Conservation (phyloP, 2,113 vertebrate species). For the Mormyrus lacerda region DNA sequence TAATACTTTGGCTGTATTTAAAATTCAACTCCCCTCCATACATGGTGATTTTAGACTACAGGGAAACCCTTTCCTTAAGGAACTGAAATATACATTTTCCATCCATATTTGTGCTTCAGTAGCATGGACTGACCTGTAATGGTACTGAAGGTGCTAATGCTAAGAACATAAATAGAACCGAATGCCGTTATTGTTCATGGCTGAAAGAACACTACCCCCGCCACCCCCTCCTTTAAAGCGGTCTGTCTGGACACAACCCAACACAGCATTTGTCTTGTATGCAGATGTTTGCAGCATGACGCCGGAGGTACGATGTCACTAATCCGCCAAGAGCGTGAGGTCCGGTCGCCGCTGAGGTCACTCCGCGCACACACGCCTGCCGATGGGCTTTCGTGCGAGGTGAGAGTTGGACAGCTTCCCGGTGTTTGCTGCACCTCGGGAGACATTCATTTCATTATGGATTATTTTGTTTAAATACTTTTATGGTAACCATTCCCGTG, state of each 20-base stretch:
- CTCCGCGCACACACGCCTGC: not conserved
- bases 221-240: not conserved
- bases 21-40: not conserved
- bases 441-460: not conserved
- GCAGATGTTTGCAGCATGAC: not conserved
- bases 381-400: not conserved
- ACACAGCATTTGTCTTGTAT: not conserved
- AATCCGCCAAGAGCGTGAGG: not conserved
- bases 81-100: not conserved
- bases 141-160: not conserved
- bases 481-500: not conserved
- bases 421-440: not conserved
- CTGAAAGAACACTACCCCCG: not conserved
- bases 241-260: not conserved
- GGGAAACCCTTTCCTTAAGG: not conserved
- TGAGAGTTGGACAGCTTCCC: not conserved
- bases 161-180: not conserved
- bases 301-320: not conserved
- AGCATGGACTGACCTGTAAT: not conserved
- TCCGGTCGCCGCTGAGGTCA: not conserved
- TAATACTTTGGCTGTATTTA: not conserved
- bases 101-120: not conserved
- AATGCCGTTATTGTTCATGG: not conserved
- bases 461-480: not conserved
- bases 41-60: not conserved